Evolutionary conservation across 2,888 invertebrate species (phyloP).

Genomic region (Apamea sordens): DNA sequence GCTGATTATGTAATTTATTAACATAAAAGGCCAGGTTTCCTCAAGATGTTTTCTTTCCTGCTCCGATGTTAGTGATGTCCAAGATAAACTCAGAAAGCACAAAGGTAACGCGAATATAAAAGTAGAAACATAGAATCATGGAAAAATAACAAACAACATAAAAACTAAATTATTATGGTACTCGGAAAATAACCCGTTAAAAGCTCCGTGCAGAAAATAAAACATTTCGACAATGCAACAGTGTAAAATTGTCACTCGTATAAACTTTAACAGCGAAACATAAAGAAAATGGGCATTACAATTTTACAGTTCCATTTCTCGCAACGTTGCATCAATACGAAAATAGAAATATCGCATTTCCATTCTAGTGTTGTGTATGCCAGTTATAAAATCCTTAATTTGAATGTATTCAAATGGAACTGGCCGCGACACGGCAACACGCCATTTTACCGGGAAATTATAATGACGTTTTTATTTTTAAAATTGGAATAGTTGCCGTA

Average conservation of each 20-base stretch:
- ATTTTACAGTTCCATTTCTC: slow-evolving; percentile 63
- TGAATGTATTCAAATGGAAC: slow-evolving; percentile 60
- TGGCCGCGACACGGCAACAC: slow-evolving; percentile 34
- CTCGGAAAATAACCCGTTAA: slow-evolving; percentile 24
- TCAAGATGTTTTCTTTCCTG: not conserved
- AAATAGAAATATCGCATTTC: slow-evolving; percentile 60
- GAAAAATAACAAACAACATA: slow-evolving; percentile 2
- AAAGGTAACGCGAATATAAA: not conserved
- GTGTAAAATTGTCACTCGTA: slow-evolving; percentile 32
- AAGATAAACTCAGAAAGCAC: not conserved
- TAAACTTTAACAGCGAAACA: slow-evolving; percentile 32
- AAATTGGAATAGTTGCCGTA: slow-evolving; percentile 6
- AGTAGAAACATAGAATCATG: not conserved
- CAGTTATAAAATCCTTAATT: slow-evolving; percentile 61
- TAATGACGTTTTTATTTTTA: slow-evolving; percentile 18
- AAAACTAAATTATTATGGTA: slow-evolving; percentile 7
- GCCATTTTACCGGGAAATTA: slow-evolving; percentile 36
- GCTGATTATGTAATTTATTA: too few species aligned
- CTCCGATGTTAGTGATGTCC: not conserved
- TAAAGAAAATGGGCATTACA: slow-evolving; percentile 45
- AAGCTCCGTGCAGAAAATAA: slow-evolving; percentile 27
- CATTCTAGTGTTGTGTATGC: slow-evolving; percentile 45
- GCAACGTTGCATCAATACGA: slow-evolving; percentile 51
- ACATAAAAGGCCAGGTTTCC: not conserved
- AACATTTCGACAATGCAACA: slow-evolving; percentile 29